These are phyloP conservation scores for Varanus salvator DNA, from an alignment of 2,113 vertebrate species.

Conservation along the genomic window DNA sequence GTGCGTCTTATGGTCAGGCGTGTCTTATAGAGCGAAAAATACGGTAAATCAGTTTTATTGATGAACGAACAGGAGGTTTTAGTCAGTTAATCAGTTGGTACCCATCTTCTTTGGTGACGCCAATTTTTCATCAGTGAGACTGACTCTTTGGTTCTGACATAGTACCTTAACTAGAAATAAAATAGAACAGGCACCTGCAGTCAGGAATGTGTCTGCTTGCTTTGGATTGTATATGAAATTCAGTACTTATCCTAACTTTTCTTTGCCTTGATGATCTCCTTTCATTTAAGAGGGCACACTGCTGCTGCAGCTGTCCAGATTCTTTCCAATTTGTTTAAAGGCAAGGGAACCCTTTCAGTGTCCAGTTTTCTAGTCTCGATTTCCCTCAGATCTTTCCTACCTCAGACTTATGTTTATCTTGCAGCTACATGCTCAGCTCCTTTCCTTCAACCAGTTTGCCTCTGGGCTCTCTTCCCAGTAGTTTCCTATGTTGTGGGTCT, in stretches of 20 bases:
- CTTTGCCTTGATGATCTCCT: background rate
- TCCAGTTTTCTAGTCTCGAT: background rate
- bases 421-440: background rate
- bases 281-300: background rate
- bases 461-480: background rate
- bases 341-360: background rate
- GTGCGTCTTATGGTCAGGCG: too few species aligned
- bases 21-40: too few species aligned
- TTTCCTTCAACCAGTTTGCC: background rate
- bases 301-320: background rate
- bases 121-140: background rate
- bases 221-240: background rate
- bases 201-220: background rate
- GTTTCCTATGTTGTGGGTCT: background rate
- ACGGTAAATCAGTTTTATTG: background rate
- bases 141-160: background rate
- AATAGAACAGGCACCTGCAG: background rate
- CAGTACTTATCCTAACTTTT: background rate
- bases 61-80: background rate
- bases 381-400: background rate
- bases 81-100: background rate
- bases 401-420: background rate
- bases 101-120: background rate
- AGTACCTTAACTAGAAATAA: background rate
- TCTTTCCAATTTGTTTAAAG: background rate